Conservation (phyloP, 2,888 invertebrate species). For the Drosophila formosana region DNA sequence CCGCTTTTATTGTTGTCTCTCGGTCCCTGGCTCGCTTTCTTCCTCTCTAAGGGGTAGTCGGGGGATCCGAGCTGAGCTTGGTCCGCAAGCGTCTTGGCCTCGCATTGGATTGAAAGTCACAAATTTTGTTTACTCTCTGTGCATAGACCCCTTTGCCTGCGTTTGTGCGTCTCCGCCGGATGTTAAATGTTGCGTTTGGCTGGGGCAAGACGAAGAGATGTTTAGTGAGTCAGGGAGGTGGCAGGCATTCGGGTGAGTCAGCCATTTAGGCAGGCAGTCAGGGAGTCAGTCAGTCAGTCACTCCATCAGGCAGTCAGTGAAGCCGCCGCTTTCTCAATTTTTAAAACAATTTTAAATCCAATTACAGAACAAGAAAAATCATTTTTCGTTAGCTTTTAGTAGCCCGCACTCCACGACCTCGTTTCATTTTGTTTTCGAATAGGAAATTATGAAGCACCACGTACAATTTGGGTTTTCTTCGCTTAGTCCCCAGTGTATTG, state of each 20-base stretch:
- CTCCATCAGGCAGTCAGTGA: not conserved
- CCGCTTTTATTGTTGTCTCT: slow-evolving; percentile 65
- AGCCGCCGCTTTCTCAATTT: slow-evolving; percentile 39
- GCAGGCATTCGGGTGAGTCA: not conserved
- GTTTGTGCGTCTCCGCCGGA: slow-evolving; percentile 54
- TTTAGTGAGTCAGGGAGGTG: not conserved
- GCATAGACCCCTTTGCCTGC: not conserved
- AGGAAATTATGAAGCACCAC: slow-evolving; percentile 65
- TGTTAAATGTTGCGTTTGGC: slow-evolving; percentile 52
- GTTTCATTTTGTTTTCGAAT: slow-evolving; percentile 63
- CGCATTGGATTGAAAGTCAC: slow-evolving; percentile 30
- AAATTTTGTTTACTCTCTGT: slow-evolving; percentile 60
- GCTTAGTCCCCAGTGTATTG: slow-evolving; percentile 33
- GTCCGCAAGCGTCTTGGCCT: slow-evolving; percentile 18
- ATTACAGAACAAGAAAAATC: slow-evolving; percentile 73
- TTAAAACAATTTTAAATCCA: slow-evolving; percentile 79
- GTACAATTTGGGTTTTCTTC: slow-evolving; percentile 28
- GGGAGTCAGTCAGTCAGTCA: not conserved
- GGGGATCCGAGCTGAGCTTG: slow-evolving; percentile 63
- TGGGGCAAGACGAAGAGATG: not conserved
- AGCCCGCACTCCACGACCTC: slow-evolving; percentile 1
- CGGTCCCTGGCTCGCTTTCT: not conserved
- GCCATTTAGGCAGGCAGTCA: not conserved
- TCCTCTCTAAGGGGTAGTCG: not conserved
- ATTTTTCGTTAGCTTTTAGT: slow-evolving; percentile 65